Conservation (phyloP, 2,113 vertebrate genomes). For the Sinocyclocheilus maitianheensis region DNA sequence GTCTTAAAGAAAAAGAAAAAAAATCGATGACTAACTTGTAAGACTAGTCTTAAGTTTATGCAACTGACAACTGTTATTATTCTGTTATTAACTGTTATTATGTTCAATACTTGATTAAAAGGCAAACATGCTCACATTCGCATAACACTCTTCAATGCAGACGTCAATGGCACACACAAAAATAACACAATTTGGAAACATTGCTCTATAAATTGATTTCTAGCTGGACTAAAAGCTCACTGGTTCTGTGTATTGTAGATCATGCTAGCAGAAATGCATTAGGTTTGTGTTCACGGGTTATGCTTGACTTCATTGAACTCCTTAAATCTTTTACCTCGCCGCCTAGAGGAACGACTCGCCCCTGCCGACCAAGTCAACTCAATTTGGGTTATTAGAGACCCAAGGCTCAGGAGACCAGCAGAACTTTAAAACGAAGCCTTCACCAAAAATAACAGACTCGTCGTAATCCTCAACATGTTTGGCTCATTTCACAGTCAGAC, state of each 20-base stretch:
- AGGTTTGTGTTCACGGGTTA: conserved; percentile 45
- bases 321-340: conserved; percentile 65
- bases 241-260: conserved; percentile 32
- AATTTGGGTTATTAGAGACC: conserved; percentile 78
- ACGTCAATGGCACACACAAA: background rate
- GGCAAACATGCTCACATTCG: background rate
- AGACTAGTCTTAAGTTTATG: background rate
- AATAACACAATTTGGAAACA: background rate
- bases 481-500: conserved; percentile 52
- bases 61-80: background rate
- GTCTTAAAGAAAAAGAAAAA: background rate
- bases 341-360: conserved; percentile 68
- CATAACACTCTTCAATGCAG: background rate
- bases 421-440: conserved; percentile 73
- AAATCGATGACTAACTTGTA: background rate
- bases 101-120: background rate
- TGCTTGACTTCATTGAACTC: conserved; percentile 70
- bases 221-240: background rate
- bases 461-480: conserved; percentile 51
- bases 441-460: conserved; percentile 59
- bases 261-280: conserved; percentile 42
- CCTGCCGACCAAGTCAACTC: conserved; percentile 75
- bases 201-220: background rate
- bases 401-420: conserved; percentile 72
- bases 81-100: background rate